These are phyloP conservation scores for Oplegnathus fasciatus DNA, from an alignment of 2,113 vertebrate species.

Conservation along the genomic window DNA sequence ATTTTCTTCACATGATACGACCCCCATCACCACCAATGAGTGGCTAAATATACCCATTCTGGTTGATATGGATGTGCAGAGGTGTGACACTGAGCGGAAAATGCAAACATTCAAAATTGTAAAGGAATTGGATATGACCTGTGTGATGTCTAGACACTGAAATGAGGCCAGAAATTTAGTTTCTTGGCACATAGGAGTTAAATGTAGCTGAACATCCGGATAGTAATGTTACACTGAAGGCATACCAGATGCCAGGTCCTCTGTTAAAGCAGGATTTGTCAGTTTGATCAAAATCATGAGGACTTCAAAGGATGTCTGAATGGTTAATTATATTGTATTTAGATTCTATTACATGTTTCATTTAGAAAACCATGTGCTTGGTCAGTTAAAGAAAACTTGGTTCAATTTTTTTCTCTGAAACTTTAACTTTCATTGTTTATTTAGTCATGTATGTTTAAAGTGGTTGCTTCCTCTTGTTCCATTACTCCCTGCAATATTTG, in stretches of 20 bases:
- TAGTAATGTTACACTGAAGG: neutral
- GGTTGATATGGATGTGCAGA: too few relatives aligned
- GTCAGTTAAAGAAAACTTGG: neutral
- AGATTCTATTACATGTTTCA: neutral
- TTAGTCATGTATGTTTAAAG: neutral
- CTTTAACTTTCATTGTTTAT: too few relatives aligned
- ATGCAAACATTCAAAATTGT: neutral
- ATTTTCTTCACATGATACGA: neutral
- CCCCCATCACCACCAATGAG: neutral
- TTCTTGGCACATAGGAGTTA: neutral
- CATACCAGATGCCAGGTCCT: neutral
- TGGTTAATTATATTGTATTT: neutral
- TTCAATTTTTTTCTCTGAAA: neutral
- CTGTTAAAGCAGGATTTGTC: constrained; percentile 6
- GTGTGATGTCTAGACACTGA: neutral
- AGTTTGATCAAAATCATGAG: neutral
- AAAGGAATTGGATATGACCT: neutral
- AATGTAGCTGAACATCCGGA: neutral
- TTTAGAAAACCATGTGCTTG: neutral
- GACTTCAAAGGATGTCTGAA: constrained; percentile 7
- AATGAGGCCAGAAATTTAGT: neutral
- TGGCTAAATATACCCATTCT: neutral
- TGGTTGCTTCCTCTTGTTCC: neutral
- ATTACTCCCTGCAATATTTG: neutral
- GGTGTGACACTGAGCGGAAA: neutral